Evolutionary conservation across 1,140 invertebrate genomes (phyloP).

Genomic region (Psilanteris sp.): DNA sequence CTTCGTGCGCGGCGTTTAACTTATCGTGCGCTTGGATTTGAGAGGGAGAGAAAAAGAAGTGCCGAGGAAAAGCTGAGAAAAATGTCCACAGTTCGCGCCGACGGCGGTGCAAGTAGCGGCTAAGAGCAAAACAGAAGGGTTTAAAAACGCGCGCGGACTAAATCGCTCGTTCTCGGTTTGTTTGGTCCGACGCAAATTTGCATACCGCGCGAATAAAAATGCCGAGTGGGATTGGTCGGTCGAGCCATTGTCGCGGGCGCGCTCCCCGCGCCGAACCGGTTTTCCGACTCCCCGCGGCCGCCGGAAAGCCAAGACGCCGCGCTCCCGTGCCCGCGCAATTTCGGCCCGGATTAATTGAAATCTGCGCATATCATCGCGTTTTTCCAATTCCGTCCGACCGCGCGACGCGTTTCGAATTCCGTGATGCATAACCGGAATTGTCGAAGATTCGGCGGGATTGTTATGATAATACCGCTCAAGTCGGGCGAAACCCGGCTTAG

Average conservation of each 20-base stretch:
- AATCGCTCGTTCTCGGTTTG: neutral
- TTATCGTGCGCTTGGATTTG: conserved; percentile 56
- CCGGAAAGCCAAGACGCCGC: too few relatives aligned
- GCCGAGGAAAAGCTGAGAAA: conserved; percentile 27
- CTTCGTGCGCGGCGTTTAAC: conserved; percentile 49
- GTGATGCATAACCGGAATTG: conserved; percentile 34
- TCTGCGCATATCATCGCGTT: conserved; percentile 14
- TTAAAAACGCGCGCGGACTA: conserved; percentile 7
- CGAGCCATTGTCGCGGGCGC: too few relatives aligned
- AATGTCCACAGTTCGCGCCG: conserved; percentile 37
- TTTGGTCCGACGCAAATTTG: conserved; percentile 13
- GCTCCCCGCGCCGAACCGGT: too few relatives aligned
- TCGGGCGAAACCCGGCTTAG: too few relatives aligned
- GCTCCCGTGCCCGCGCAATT: too few relatives aligned
- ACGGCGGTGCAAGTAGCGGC: conserved; percentile 11
- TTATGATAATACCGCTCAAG: conserved; percentile 45
- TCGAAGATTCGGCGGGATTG: conserved; percentile 32
- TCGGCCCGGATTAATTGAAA: conserved; percentile 35
- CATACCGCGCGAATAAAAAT: conserved; percentile 23
- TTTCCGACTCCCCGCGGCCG: too few relatives aligned
- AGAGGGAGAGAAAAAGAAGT: conserved; percentile 44
- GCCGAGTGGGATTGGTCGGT: too few relatives aligned
- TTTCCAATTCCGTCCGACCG: conserved; percentile 33
- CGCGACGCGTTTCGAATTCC: conserved; percentile 27
- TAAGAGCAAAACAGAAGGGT: conserved; percentile 12